Evolutionary conservation across 1,140 invertebrate species (phyloP).

Genomic region (Drosophila sulfurigaster): DNA sequence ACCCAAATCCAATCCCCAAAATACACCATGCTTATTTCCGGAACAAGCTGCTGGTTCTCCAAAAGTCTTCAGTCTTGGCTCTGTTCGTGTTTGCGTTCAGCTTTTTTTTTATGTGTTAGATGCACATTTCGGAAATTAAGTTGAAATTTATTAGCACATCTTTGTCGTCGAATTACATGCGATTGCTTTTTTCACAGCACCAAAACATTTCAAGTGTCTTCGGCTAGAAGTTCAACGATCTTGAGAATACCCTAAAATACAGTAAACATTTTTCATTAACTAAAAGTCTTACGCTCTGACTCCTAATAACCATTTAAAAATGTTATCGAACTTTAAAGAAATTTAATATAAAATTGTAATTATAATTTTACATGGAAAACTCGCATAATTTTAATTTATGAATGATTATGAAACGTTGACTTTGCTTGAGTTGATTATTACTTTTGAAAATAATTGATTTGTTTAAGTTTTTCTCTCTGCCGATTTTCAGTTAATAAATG

Average conservation of each 20-base stretch:
- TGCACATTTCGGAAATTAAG: conserved; percentile 82
- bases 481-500: no score
- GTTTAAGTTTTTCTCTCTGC: no score
- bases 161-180: conserved; percentile 73
- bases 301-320: no score
- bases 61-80: not conserved
- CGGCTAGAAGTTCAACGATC: not conserved
- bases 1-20: conserved; percentile 29
- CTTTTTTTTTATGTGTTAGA: conserved; percentile 79
- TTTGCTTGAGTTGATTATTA: no score
- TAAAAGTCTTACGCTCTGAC: no score
- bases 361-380: no score
- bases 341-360: no score
- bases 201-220: conserved; percentile 28
- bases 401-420: no score
- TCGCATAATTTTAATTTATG: no score
- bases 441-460: no score
- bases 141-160: conserved; percentile 83
- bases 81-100: conserved; percentile 35
- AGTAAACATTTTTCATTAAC: no score
- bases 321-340: no score
- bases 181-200: conserved; percentile 70
- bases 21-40: conserved; percentile 45
- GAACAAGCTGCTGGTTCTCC: conserved; percentile 31
- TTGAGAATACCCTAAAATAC: not conserved